Evolutionary conservation across 2,797 vertebrate species (phyloP), one percentile per base, ranked within the genome.

Genomic region (Coregonus ussuriensis): DNA sequence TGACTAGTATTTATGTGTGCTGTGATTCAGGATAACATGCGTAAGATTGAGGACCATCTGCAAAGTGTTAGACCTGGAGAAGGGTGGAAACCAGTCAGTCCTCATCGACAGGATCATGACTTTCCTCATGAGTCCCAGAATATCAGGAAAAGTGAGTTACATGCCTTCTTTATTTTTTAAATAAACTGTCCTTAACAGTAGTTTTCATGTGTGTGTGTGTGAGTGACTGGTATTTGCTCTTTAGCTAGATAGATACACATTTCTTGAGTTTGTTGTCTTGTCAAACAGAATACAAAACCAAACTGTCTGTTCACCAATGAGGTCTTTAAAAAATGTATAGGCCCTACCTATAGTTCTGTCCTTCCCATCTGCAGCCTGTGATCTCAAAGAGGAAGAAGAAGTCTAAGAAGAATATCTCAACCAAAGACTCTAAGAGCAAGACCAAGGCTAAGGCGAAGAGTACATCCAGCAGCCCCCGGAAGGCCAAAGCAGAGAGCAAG

Each of bases 41-140:
- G 81, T 90, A 41, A 95, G 96, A 81, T 92, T 99, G 85, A 97
- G 96, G 85, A 96, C 89, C 13, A 96, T 99, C 84, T 99, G 98
- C 77, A 92, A 93, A 31, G 95, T 98, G 84, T 91, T 99, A 72
- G 98, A 99, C 83, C 93, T 99, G 91, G 97, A 98, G 92, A 96
- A 96, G 88, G 96, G 96, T 15, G 98, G 98, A 72, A 95, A 94
- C 72, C 97, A 98, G 79, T 91, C 90, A 15, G 96, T 97, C 59
- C 92, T 98, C 4, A 92, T 97, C 51, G 94, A 97, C 74, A 93
- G 96, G 88, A 99, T 99, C 88, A 88, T 99, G 87, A 95, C 86
- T 35, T 99, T 98, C 84, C 92, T 99, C 73, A 91, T 95, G 80
- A 88, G 95, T 15, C 98, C 98, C 4, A 99, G 95, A 74, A 96